Evolutionary conservation across 2,888 invertebrate species (phyloP).

Genomic region (Sericinus montela): DNA sequence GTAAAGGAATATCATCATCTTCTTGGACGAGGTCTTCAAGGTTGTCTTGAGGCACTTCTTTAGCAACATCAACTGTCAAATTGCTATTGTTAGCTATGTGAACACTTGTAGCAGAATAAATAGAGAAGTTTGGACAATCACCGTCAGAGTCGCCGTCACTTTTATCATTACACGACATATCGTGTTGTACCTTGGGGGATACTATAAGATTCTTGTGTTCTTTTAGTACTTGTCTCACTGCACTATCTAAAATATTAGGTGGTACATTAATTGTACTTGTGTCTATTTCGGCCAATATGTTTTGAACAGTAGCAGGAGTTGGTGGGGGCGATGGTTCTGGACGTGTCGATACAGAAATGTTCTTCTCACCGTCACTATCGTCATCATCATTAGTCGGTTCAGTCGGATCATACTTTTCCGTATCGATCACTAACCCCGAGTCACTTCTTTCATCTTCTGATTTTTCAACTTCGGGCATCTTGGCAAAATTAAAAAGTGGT

Average conservation of each 20-base stretch:
- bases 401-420: constrained; percentile 78
- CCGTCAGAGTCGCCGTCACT: constrained; percentile 79
- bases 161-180: constrained; percentile 34
- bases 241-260: constrained; percentile 47
- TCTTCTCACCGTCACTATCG: constrained; percentile 39
- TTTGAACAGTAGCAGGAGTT: constrained; percentile 30
- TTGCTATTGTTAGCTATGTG: constrained; percentile 80
- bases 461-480: constrained; percentile 48
- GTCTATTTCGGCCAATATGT: constrained; percentile 40
- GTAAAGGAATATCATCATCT: constrained; percentile 38
- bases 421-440: constrained; percentile 79
- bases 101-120: constrained; percentile 90
- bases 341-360: constrained; percentile 10
- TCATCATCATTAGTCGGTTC: constrained; percentile 71
- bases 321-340: constrained; percentile 20
- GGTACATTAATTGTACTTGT: constrained; percentile 39
- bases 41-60: constrained; percentile 26
- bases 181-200: constrained; percentile 24
- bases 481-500: constrained; percentile 52
- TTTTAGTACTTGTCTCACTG: constrained; percentile 56
- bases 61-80: constrained; percentile 25
- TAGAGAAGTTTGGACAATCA: constrained; percentile 91
- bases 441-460: constrained; percentile 78
- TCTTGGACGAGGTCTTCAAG: constrained; percentile 44
- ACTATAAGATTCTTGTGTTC: constrained; percentile 54